Conservation (phyloP, 2,113 vertebrate genomes). For the Jacana jacana region DNA sequence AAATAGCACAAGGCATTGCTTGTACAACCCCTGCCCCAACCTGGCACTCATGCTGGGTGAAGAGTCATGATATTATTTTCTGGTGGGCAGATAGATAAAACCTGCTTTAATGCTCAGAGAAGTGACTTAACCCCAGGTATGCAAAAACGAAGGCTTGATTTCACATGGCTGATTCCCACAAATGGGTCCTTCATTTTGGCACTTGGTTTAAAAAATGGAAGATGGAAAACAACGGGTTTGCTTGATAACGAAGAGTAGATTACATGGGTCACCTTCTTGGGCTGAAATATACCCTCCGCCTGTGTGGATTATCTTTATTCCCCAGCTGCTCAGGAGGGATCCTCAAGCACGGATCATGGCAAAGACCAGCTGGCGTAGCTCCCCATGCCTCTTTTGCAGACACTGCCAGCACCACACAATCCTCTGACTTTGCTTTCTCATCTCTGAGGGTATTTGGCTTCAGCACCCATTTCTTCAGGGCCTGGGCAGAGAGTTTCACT, state of each 20-base stretch:
- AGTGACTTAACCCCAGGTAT: background rate
- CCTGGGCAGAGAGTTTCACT: background rate
- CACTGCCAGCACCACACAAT: background rate
- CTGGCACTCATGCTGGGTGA: background rate
- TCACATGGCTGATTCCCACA: background rate
- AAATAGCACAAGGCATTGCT: background rate
- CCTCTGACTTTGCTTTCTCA: background rate
- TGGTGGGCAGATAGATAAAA: background rate
- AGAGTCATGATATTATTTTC: background rate
- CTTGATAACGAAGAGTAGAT: background rate
- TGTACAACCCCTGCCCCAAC: background rate
- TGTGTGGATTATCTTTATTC: background rate
- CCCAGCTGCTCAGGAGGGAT: background rate
- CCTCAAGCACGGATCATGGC: background rate
- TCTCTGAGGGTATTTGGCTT: background rate
- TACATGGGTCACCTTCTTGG: background rate
- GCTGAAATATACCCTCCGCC: background rate
- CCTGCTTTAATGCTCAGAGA: background rate
- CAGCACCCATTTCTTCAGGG: background rate
- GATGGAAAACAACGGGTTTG: background rate
- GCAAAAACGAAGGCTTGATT: background rate
- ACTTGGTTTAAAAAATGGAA: background rate
- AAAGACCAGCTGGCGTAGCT: background rate
- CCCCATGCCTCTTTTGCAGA: background rate
- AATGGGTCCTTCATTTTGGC: slow-evolving; percentile 22